Evolutionary conservation across 2,113 vertebrate genomes (phyloP).

Genomic region (Myiozetetes cayanensis): DNA sequence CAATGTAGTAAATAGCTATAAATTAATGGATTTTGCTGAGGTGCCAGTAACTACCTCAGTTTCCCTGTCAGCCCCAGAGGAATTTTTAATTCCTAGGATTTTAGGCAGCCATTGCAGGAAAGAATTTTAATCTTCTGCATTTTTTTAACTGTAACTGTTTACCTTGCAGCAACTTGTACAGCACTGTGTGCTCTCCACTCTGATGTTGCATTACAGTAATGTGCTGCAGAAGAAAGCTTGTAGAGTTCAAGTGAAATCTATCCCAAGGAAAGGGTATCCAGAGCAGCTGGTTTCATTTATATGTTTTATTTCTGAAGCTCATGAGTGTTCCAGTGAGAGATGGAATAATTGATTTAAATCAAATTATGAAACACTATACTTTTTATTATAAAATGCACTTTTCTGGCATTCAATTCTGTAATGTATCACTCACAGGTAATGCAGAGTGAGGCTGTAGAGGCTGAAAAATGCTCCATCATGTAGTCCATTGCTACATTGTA

Average conservation of each 20-base stretch:
- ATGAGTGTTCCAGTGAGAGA: conserved; percentile 78
- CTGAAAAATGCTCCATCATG: not conserved
- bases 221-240: conserved; percentile 62
- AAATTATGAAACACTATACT: conserved; percentile 81
- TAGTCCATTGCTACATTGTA: not conserved
- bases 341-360: conserved; percentile 87
- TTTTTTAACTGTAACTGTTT: conserved; percentile 38
- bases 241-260: conserved; percentile 74
- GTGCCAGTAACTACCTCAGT: conserved; percentile 59
- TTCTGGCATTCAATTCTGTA: conserved; percentile 69
- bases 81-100: conserved; percentile 61
- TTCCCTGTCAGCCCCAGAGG: conserved; percentile 55
- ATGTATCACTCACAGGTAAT: conserved; percentile 70
- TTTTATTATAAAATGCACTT: conserved; percentile 72
- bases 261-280: conserved; percentile 68
- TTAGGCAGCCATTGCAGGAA: conserved; percentile 41
- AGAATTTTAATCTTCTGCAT: conserved; percentile 58
- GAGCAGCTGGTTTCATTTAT: conserved; percentile 84
- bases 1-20: conserved; percentile 69
- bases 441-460: conserved; percentile 23
- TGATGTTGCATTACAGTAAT: conserved; percentile 65
- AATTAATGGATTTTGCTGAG: conserved; percentile 66
- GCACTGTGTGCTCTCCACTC: conserved; percentile 45
- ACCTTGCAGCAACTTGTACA: conserved; percentile 37
- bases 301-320: conserved; percentile 79